Conservation (phyloP, 2,797 vertebrate genomes). For the Crossoptilon crossoptilon region DNA sequence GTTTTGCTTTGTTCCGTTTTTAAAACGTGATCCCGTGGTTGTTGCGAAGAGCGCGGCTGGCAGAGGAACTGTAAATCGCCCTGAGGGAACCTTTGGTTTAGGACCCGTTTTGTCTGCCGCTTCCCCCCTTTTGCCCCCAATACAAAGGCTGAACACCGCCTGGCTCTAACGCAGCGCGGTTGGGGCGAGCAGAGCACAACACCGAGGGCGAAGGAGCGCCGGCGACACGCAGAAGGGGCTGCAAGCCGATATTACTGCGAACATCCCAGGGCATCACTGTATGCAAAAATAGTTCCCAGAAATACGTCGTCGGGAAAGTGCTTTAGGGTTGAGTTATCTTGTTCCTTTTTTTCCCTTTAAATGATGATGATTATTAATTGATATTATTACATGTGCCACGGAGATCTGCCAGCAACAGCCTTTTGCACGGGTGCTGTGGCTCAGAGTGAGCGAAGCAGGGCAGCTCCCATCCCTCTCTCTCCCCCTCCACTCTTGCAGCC, state of each 20-base stretch:
- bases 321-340: not conserved
- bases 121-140: fast-evolving
- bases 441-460: not conserved
- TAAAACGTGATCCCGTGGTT: not conserved
- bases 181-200: not conserved
- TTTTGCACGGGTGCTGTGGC: not conserved
- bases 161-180: not conserved
- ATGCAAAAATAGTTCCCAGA: not conserved
- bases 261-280: not conserved
- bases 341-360: not conserved
- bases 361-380: not conserved
- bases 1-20: not conserved
- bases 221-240: not conserved
- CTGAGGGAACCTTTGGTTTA: not conserved
- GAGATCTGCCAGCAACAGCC: not conserved
- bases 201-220: not conserved
- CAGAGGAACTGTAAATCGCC: not conserved
- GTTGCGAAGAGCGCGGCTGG: not conserved
- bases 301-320: not conserved
- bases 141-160: not conserved
- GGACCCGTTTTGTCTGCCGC: not conserved
- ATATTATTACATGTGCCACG: not conserved
- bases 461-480: not conserved
- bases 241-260: not conserved
- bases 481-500: not conserved